Evolutionary conservation across 2,113 vertebrate genomes (phyloP), one percentile per base, ranked within the genome.

Genomic region (Ramphastos sulfuratus): DNA sequence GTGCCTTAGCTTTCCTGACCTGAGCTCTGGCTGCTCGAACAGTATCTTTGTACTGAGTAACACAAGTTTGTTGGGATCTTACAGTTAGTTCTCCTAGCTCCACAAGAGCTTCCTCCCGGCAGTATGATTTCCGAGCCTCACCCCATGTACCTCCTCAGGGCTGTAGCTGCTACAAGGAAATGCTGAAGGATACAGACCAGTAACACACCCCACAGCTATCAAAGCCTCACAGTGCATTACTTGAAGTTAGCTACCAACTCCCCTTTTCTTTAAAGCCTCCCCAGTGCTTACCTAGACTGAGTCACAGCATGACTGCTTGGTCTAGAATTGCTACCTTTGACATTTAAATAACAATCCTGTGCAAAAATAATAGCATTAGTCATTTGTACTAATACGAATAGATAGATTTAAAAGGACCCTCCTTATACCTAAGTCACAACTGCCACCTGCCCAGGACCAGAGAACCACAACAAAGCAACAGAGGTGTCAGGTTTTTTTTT

Each of bases 41-140:
- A n/a, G n/a, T n/a, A n/a, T n/a, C n/a, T n/a, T n/a, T n/a, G n/a
- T n/a, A n/a, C n/a, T n/a, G n/a, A 61, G 27, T 8, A 66, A 69
- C 35, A n/a, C 2, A 67, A 64, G 31, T 4, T 78, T 42, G 50
- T 4, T 0, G 0, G 42, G 8, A 16, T 74, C 52, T 52, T 24
- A 14, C 5, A 39, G 37, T 39, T 42, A 65, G 15, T 17, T 37
- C 19, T 64, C 33, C 60, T 55, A 85, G 50, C 52, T 27, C 9
- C 87, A 55, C 23, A 5, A 42, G 15, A 66, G 63, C 15, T n/a
- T 46, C 44, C 9, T 50, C 44, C 42, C 1, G 5, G 81, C 64
- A 89, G 44, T 23, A 6, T 0, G 6, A 46, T 0, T 63, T 37
- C 59, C 0, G 12, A 48, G 66, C 37, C 74, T 54, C 59, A 58